phyloP scores from a whole-genome alignment of 2,888 invertebrate species.

The Drosophila emarginata region DNA sequence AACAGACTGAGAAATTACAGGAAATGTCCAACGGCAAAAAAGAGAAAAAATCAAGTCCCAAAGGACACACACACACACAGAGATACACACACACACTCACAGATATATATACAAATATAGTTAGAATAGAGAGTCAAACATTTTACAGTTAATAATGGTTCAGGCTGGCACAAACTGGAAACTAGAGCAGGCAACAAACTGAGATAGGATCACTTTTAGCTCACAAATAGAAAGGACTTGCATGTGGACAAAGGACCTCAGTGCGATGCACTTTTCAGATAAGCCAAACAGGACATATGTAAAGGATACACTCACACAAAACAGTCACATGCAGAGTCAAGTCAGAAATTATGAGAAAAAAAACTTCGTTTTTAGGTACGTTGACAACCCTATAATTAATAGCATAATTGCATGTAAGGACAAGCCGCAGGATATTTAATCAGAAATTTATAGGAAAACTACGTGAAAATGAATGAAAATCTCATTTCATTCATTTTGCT shows the following conservation, averaged over 20 bases:
- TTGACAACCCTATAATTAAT: constrained; percentile 61
- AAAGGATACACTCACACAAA: constrained; percentile 34
- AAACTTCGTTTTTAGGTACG: constrained; percentile 22
- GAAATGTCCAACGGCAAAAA: constrained; percentile 52
- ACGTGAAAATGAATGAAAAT: constrained; percentile 52
- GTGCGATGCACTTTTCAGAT: constrained; percentile 72
- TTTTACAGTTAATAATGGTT: constrained; percentile 54
- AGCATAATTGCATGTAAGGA: constrained; percentile 46
- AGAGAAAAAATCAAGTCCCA: constrained; percentile 68
- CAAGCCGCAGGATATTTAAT: constrained; percentile 42
- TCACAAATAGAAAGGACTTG: constrained; percentile 22
- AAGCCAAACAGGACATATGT: constrained; percentile 44
- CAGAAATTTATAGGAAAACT: constrained; percentile 50
- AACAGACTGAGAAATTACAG: constrained; percentile 65
- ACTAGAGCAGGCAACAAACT: constrained; percentile 52
- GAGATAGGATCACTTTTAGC: constrained; percentile 43
- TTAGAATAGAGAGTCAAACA: constrained; percentile 15
- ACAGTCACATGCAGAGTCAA: constrained; percentile 26
- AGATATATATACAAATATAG: neutral
- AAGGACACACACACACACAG: constrained; percentile 53
- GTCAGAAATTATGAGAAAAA: constrained; percentile 17
- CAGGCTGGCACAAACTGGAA: constrained; percentile 48
- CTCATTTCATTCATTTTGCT: neutral
- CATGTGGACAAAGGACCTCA: constrained; percentile 41
- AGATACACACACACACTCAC: neutral